A percentile compares a stretch with the other conserved stretches of the same genome.
These are phyloP conservation scores for Athalia cordata DNA, from an alignment of 2,888 invertebrate genomes.

Conservation along the genomic window DNA sequence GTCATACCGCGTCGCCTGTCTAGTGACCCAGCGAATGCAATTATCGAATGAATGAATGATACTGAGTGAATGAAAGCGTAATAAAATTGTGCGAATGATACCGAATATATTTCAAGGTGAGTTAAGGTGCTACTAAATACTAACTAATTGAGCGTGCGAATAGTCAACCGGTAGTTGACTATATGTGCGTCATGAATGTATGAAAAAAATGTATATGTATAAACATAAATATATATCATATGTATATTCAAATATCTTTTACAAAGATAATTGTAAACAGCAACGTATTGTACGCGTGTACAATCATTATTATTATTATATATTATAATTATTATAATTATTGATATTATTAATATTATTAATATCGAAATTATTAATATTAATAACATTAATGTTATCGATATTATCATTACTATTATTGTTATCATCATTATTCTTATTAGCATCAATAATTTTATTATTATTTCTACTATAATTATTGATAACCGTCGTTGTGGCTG, in stretches of 20 bases:
- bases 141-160: constrained; percentile 22
- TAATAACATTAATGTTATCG: no score
- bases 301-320: neutral
- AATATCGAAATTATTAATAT: no score
- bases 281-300: constrained; percentile 21
- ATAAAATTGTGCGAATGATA: constrained; percentile 22
- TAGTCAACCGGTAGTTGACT: constrained; percentile 8
- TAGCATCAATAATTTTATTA: no score
- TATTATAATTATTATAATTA: no score
- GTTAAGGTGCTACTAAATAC: constrained; percentile 41
- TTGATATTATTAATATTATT: no score
- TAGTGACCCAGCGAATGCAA: constrained; percentile 5
- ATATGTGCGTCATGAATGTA: constrained; percentile 19
- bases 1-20: constrained; percentile 19
- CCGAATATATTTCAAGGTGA: constrained; percentile 16
- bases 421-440: no score
- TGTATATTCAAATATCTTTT: constrained; percentile 13
- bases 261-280: constrained; percentile 23
- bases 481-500: constrained; percentile 30
- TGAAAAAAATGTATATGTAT: neutral
- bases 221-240: no score
- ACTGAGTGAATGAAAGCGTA: constrained; percentile 5
- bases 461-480: no score
- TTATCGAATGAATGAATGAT: constrained; percentile 1
- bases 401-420: no score